Evolutionary conservation across 2,797 vertebrate genomes (phyloP).

Genomic region (Alca torda): DNA sequence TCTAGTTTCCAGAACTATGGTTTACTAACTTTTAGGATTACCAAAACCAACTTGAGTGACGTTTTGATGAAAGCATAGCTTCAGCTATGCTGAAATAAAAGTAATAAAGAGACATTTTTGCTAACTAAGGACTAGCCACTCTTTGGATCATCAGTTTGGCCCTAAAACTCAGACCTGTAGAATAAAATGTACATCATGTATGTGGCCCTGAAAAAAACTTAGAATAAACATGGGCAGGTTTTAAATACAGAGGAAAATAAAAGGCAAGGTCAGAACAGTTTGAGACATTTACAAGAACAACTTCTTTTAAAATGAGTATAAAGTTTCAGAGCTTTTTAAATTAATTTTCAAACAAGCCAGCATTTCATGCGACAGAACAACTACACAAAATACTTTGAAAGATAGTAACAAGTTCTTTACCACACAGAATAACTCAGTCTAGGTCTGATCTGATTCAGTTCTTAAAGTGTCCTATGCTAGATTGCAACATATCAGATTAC

Average conservation of each 20-base stretch:
- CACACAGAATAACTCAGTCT: neutral
- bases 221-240: neutral
- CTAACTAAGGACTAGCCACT: neutral
- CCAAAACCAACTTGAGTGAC: rapidly evolving
- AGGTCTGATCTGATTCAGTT: neutral
- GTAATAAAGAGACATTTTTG: neutral
- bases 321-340: neutral
- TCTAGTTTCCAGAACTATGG: neutral
- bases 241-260: neutral
- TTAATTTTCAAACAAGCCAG: neutral
- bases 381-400: neutral
- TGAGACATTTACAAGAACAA: neutral
- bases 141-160: neutral
- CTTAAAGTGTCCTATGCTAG: neutral
- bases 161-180: neutral
- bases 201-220: neutral
- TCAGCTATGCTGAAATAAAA: neutral
- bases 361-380: neutral
- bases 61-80: neutral
- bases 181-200: neutral
- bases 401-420: neutral
- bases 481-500: neutral
- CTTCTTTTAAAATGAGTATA: neutral
- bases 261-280: neutral
- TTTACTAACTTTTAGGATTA: neutral